Conservation (phyloP, 23 tunicate genomes). For the Trididemnum clinides region DNA sequence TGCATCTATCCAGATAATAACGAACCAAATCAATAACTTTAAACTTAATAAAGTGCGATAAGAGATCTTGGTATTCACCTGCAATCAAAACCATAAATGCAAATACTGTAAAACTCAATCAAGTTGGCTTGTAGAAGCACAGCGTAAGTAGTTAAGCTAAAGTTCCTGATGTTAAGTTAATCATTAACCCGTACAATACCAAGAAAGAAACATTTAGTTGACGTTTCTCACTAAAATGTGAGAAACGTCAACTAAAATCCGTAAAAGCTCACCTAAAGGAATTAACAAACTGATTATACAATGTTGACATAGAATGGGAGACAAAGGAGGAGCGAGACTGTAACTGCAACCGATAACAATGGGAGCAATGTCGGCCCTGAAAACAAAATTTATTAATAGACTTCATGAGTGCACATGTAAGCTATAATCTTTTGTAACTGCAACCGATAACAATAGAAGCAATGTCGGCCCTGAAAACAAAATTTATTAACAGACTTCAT, state of each 20-base stretch:
- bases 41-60: conserved; percentile 60
- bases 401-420: no score
- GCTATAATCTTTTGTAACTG: no score
- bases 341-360: conserved; percentile 66
- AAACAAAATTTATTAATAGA: no score
- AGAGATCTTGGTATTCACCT: conserved; percentile 83
- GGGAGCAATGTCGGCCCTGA: conserved; percentile 69
- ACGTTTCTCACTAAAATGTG: background rate
- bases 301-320: conserved; percentile 40
- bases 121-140: no score
- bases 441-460: conserved; percentile 69
- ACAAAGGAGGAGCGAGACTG: conserved; percentile 71
- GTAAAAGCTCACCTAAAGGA: conserved; percentile 47
- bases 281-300: conserved; percentile 54
- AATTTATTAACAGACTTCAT: no score
- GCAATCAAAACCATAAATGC: background rate
- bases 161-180: background rate
- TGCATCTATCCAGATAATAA: conserved; percentile 43
- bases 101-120: no score
- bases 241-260: background rate
- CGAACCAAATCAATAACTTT: conserved; percentile 64
- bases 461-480: conserved; percentile 58
- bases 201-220: no score
- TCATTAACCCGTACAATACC: no score
- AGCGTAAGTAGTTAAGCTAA: background rate